Base-by-base conservation (phyloP, 2,888 invertebrate genomes). In the Drosophila bunnanda region DNA sequence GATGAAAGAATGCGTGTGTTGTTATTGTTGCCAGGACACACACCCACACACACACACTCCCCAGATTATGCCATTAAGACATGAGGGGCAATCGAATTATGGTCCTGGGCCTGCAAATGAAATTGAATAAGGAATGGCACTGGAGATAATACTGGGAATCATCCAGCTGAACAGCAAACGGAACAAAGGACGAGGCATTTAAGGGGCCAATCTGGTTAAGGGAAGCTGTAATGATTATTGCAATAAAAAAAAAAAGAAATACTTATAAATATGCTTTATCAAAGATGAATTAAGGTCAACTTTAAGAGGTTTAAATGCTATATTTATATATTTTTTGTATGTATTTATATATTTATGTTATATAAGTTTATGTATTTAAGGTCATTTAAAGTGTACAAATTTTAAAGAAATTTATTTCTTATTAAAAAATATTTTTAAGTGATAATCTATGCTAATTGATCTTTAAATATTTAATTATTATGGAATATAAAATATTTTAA, bases 61-160 rank as follows among this genome's bases (percentile, higher is more conserved):
- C 57, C 69, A 77, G 81, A 88, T 88, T 88, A 82, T 81, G 70
- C 82, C 82, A 82, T 82, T 82, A 82, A 75, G 79, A 82, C 68
- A 70, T 65, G 53, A 52, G 62, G 43, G 43, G 75, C 78, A 87
- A 87, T 87, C 85, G 82, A 88, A 88, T 88, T 88, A 81, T 73
- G 62, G 57, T 48, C 69, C 62, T 57, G 56, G 56, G 56, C 22
- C 39, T 46, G 73, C 44, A 56, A 73, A 62, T 56, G 70, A 43
- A 72, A 73, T 64, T 52, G 55, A 64, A 72, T 50, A 72, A 56
- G 46, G n/a, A 54, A 59, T 30, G 30, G 15, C 22, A 22, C 9
- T 17, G 53, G 54, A 13, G 39, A 50, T 22, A 48, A 8, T 39
- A 32, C 68, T 54, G 56, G 38, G 41, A 55, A 34, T 30, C 36